Evolutionary conservation across 1,140 invertebrate genomes (phyloP).

Genomic region (Trachymyrmex cornetzi): DNA sequence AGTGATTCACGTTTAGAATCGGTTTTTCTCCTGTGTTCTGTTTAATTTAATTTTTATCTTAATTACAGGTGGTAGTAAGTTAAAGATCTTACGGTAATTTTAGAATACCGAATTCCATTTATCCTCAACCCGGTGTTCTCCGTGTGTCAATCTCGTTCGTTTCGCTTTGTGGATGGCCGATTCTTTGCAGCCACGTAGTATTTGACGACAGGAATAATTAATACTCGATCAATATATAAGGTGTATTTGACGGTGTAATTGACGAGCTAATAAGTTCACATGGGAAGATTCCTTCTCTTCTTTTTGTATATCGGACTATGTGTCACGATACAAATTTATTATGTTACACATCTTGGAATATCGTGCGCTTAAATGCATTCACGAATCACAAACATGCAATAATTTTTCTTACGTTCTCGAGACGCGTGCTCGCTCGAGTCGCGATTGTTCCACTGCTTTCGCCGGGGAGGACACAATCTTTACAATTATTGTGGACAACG

Average conservation of each 20-base stretch:
- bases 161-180: slow-evolving; percentile 6
- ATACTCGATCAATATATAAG: slow-evolving; percentile 37
- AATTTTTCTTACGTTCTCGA: slow-evolving; percentile 51
- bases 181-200: background rate
- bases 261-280: slow-evolving; percentile 59
- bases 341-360: slow-evolving; percentile 63
- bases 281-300: slow-evolving; percentile 9
- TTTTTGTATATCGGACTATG: slow-evolving; percentile 46
- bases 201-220: slow-evolving; percentile 32
- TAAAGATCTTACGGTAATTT: slow-evolving; percentile 60
- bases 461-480: slow-evolving; percentile 51
- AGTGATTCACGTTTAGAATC: slow-evolving; percentile 26
- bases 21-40: slow-evolving; percentile 38
- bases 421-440: slow-evolving; percentile 43
- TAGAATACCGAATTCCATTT: slow-evolving; percentile 60
- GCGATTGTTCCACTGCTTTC: slow-evolving; percentile 40
- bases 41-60: slow-evolving; percentile 56
- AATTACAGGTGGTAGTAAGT: slow-evolving; percentile 55
- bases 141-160: slow-evolving; percentile 16
- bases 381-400: slow-evolving; percentile 63
- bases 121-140: slow-evolving; percentile 12
- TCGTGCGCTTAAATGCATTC: slow-evolving; percentile 50
- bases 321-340: slow-evolving; percentile 62
- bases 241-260: slow-evolving; percentile 32
- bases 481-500: slow-evolving; percentile 53